Base-by-base conservation (phyloP, 2,888 invertebrate species). In the Mechanitis mazaeus region DNA sequence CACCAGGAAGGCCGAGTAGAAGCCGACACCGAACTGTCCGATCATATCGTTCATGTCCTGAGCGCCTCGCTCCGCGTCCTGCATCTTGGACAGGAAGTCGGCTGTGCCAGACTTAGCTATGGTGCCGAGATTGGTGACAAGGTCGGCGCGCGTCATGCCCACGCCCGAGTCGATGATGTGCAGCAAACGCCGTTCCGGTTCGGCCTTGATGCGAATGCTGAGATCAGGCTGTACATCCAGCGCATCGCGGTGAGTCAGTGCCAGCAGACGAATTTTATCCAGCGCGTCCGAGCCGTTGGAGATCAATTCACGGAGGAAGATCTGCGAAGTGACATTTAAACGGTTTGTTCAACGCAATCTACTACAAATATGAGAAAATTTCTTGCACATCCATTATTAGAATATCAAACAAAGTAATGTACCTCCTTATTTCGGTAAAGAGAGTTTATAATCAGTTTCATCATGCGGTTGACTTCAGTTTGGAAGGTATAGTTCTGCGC, bases 391-490 rank as follows among this genome's bases (percentile, higher is more conserved):
- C 45, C 28, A 4, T 12, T n/a, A 1, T 2, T 3, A 28, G 20
- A 1, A 11, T 33, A 9, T 35, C 9, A 11, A 12, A 28, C 20
- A 2, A 45, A 1, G 3, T 5, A 5, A 33, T 35, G 38, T 38
- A 95, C 95, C 92, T 99, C 99, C 90, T 99, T 99, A 87, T 99
- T 99, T 75, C 98, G 94, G 89, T 99, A 99, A 7, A 99, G 91
- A 7, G 99, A 99, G 91, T 99, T 99, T 82, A 99, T 99, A 85
- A 99, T 99, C 64, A 99, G 93, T 87, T 99, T 99, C 99, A 99
- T 99, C 98, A 99, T 98, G 63, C 99, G 95, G 90, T 98, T 98
- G 53, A 99, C 99, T 91, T 99, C 99, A 0, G 99, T 98, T 91
- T 99, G 97, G 92, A 98, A 99, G 35, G 94, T 93, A 80, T 93